These are phyloP conservation scores for Exephanes ischioxanthus DNA, from an alignment of 2,888 invertebrate genomes.

Conservation along the genomic window DNA sequence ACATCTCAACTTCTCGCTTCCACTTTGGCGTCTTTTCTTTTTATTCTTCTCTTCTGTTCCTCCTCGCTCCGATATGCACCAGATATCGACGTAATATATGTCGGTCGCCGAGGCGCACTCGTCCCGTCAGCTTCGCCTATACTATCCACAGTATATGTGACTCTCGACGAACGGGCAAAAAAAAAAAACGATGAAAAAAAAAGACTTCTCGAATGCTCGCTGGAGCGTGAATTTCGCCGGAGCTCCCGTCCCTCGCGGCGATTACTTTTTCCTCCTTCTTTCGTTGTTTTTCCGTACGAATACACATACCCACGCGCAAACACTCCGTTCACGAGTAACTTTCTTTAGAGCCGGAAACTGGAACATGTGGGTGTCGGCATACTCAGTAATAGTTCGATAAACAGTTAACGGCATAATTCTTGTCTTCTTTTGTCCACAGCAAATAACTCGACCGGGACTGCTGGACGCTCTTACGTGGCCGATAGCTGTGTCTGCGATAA, in stretches of 20 bases:
- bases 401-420: constrained; percentile 12
- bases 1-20: constrained; percentile 39
- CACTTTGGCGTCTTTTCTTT: constrained; percentile 10
- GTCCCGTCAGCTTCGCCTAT: constrained; percentile 1
- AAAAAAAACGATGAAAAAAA: neutral
- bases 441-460: neutral
- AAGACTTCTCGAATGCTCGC: neutral
- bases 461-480: neutral
- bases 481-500: neutral
- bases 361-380: constrained; percentile 8
- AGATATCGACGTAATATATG: constrained; percentile 78
- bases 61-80: constrained; percentile 74
- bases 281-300: neutral
- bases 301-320: constrained; percentile 41
- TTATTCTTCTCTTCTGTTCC: constrained; percentile 24
- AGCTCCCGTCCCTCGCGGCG: neutral
- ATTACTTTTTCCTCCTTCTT: neutral
- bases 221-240: constrained; percentile 12
- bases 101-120: constrained; percentile 43
- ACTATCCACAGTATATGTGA: neutral
- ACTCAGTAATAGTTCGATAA: neutral
- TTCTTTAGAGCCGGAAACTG: neutral
- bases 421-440: constrained; percentile 7
- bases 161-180: constrained; percentile 15
- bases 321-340: neutral